phyloP scores from a whole-genome alignment of 1,140 invertebrate genomes.

The Belonocnema kinseyi region DNA sequence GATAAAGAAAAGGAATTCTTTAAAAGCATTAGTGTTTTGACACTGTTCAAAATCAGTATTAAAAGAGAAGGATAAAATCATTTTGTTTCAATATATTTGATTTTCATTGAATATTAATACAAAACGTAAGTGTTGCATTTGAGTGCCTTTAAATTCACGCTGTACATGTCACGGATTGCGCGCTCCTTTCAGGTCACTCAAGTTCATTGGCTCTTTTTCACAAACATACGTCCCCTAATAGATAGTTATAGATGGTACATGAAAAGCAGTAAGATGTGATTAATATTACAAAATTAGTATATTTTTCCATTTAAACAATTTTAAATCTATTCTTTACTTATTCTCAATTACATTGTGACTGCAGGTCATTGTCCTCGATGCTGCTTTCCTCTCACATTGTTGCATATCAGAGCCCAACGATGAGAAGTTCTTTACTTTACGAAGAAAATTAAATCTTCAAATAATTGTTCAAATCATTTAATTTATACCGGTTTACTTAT shows the following conservation, averaged over 20 bases:
- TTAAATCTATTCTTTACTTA: neutral
- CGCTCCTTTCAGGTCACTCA: constrained; percentile 65
- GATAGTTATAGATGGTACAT: neutral
- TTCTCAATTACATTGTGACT: constrained; percentile 2
- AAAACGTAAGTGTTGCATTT: neutral
- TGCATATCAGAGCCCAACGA: neutral
- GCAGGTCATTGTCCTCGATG: constrained; percentile 13
- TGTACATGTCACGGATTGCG: constrained; percentile 44
- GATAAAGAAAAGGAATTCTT: too few relatives aligned
- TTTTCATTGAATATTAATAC: too few relatives aligned
- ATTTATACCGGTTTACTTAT: too few relatives aligned
- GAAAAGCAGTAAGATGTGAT: neutral
- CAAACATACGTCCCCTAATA: constrained; percentile 41
- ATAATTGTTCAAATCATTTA: too few relatives aligned
- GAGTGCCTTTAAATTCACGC: constrained; percentile 36
- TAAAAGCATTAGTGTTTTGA: too few relatives aligned
- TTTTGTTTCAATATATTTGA: too few relatives aligned
- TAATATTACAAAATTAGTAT: neutral
- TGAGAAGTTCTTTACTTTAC: neutral
- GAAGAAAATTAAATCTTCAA: too few relatives aligned
- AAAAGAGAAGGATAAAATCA: too few relatives aligned
- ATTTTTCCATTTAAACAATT: neutral
- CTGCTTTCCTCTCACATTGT: constrained; percentile 22
- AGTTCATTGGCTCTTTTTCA: constrained; percentile 71
- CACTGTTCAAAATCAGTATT: too few relatives aligned